A percentile compares a stretch with the other conserved stretches of the same genome.
Evolutionary conservation across 2,113 vertebrate species (phyloP).

Genomic region (Bufo bufo): DNA sequence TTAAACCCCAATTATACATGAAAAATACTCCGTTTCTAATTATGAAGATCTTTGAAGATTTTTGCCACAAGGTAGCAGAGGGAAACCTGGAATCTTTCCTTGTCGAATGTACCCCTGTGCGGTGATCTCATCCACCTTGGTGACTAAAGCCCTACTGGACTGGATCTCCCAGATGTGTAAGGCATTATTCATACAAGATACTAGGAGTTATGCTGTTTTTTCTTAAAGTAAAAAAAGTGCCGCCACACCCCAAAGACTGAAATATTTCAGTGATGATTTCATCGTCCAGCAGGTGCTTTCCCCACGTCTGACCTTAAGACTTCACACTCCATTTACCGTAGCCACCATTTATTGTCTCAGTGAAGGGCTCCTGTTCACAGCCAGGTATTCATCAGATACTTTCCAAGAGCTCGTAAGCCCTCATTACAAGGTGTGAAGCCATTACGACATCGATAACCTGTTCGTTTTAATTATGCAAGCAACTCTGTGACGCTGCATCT

Average conservation of each 20-base stretch:
- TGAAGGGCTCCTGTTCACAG: no score
- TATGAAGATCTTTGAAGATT: no score
- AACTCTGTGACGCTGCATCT: slow-evolving; percentile 29
- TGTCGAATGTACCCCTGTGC: no score
- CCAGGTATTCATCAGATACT: no score
- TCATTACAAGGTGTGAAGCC: neutral
- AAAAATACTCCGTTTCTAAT: no score
- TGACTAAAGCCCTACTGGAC: no score
- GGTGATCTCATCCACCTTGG: no score
- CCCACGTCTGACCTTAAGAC: neutral
- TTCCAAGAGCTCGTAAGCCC: neutral
- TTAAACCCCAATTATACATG: no score
- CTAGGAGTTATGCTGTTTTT: neutral
- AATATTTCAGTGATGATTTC: neutral
- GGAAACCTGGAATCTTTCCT: no score
- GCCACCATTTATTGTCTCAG: no score
- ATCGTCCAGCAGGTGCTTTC: neutral
- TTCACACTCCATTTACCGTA: no score
- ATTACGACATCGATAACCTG: slow-evolving; percentile 23
- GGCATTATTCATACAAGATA: neutral
- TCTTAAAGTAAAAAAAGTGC: neutral
- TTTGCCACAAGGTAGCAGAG: no score
- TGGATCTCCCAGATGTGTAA: neutral
- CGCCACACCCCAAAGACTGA: neutral
- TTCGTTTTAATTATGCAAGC: slow-evolving; percentile 25